phyloP scores from a whole-genome alignment of 1,140 invertebrate genomes.

The Drosophila neocordata region DNA sequence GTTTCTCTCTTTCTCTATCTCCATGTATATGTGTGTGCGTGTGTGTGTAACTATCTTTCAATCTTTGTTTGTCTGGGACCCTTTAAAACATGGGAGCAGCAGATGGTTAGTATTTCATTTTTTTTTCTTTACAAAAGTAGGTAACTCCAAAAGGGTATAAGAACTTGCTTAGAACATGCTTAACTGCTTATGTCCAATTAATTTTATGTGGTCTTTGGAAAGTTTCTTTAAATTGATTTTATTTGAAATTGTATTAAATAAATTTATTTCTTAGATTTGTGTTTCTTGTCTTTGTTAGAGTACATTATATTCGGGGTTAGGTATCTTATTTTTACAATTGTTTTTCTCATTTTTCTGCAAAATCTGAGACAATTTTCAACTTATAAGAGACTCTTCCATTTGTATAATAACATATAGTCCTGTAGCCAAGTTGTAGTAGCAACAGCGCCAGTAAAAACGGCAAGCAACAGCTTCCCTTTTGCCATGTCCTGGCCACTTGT shows the following conservation, averaged over 20 bases:
- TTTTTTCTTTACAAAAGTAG: neutral
- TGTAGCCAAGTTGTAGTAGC: slow-evolving; percentile 47
- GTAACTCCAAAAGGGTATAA: neutral
- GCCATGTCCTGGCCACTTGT: slow-evolving; percentile 69
- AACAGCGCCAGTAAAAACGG: slow-evolving; percentile 26
- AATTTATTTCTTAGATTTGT: neutral
- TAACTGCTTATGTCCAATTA: neutral
- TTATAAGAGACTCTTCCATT: slow-evolving; percentile 69
- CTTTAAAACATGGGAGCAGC: neutral
- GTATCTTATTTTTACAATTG: neutral
- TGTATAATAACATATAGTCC: slow-evolving; percentile 72
- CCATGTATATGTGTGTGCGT: neutral
- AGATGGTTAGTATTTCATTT: slow-evolving; percentile 2
- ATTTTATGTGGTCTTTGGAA: neutral
- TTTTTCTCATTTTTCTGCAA: slow-evolving; percentile 32
- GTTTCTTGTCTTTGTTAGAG: neutral
- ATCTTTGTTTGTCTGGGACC: slow-evolving; percentile 33
- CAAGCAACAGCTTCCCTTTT: slow-evolving; percentile 64
- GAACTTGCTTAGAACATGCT: neutral
- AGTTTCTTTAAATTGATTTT: neutral
- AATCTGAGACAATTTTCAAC: slow-evolving; percentile 79
- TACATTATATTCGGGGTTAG: neutral
- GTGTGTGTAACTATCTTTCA: slow-evolving; percentile 17
- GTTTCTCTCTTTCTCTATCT: slow-evolving; percentile 29
- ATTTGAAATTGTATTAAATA: neutral